Evolutionary conservation across 2,797 vertebrate species (phyloP), one percentile per base, ranked within the genome.

Genomic region (Peromyscus eremicus): DNA sequence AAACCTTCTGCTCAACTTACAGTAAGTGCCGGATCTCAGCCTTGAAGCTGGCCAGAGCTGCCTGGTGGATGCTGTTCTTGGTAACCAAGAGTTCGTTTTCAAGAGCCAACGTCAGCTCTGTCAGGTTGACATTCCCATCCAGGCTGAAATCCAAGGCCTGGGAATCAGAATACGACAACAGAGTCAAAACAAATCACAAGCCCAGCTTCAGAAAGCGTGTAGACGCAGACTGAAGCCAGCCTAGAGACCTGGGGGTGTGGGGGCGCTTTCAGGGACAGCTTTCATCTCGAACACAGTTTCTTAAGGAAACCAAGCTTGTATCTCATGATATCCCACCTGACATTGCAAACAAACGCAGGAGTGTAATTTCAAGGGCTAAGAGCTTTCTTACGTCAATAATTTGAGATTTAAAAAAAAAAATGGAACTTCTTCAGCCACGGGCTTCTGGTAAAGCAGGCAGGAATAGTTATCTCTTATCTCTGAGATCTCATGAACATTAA

Each of bases 81-180:
- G 99, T 99, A 82, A 99, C 98, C 0, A 99, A 97, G 1, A 99
- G 99, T 98, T 99, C 99, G 0, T 99, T 99, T 98, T 99, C 99
- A 3, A 99, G 98, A 0, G 99, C 99, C 94, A 99, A 89, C 0
- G 99, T 99, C 96, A 99, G 99, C 89, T 99, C 99, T 0, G 98
- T 92, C 76, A 99, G 98, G 98, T 99, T 99, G 98, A 99, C 97
- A 85, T 99, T 99, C 91, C 99, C 99, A 62, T 99, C 99, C 2
- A 99, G 95, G 97, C 97, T 98, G 97, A 99, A 99, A 98, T 99
- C 99, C 98, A 99, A 98, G 96, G 99, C 99, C 99, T 99, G 97
- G 6, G 96, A 97, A 80, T 96, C 12, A 96, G 34, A 46, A 13
- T 40, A 91, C 21, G 25, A 66, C 37, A 52, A 52, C 13, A 23